Evolutionary conservation across 1,140 invertebrate genomes (phyloP).

Genomic region (Aricia agestis): DNA sequence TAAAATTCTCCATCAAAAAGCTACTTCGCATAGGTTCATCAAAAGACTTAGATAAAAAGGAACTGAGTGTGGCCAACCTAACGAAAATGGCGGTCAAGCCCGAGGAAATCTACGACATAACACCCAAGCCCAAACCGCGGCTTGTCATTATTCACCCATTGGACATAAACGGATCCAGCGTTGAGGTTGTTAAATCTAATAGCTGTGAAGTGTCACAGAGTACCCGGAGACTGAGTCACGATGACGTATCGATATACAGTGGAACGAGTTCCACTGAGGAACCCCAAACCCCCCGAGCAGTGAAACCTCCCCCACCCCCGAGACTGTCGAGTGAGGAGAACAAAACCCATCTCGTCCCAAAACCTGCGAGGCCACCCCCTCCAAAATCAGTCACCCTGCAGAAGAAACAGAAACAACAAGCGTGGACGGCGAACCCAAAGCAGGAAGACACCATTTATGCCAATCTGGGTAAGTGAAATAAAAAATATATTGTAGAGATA

Average conservation of each 20-base stretch:
- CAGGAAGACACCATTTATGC: slow-evolving; percentile 83
- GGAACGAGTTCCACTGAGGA: slow-evolving; percentile 73
- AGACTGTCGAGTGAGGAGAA: slow-evolving; percentile 74
- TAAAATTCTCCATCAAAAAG: slow-evolving; percentile 89
- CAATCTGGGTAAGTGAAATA: slow-evolving; percentile 82
- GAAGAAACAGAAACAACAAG: slow-evolving; percentile 79
- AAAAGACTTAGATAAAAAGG: slow-evolving; percentile 80
- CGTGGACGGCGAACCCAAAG: slow-evolving; percentile 61
- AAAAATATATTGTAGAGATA: too few species aligned
- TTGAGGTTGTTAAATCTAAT: slow-evolving; percentile 84
- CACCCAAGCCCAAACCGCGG: slow-evolving; percentile 79
- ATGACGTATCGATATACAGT: slow-evolving; percentile 74
- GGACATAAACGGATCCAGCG: slow-evolving; percentile 86
- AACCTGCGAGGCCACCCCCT: slow-evolving; percentile 82
- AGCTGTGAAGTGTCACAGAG: slow-evolving; percentile 58
- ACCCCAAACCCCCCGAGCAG: slow-evolving; percentile 47
- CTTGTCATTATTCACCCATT: slow-evolving; percentile 92
- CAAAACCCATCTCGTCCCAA: slow-evolving; percentile 72
- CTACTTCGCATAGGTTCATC: slow-evolving; percentile 85
- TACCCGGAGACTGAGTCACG: slow-evolving; percentile 65
- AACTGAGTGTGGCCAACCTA: slow-evolving; percentile 58
- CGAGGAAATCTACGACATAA: slow-evolving; percentile 78
- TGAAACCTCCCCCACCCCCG: slow-evolving; percentile 74
- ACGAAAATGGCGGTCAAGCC: slow-evolving; percentile 54
- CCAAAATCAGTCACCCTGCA: slow-evolving; percentile 81